A percentile compares a stretch with the other conserved stretches of the same genome.
phyloP scores from a whole-genome alignment of 1,140 invertebrate species.

The Zaprionus nigranus region DNA sequence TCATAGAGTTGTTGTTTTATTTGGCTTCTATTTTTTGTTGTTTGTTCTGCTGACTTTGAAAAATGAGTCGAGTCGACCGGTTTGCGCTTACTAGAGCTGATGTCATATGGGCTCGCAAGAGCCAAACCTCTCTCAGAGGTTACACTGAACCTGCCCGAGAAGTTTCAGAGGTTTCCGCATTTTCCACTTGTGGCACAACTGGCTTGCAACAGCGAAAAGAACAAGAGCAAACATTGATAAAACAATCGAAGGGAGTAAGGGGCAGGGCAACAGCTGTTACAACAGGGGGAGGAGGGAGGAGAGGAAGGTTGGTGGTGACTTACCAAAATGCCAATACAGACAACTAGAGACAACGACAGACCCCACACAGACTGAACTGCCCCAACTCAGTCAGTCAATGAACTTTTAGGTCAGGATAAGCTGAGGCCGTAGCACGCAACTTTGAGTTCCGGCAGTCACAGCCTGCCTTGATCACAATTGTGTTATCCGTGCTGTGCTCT shows the following conservation, averaged over 20 bases:
- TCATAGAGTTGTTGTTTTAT: constrained; percentile 27
- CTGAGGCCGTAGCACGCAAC: constrained; percentile 52
- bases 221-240: constrained; percentile 63
- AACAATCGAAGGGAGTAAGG: constrained; percentile 56
- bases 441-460: not conserved
- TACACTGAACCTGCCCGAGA: constrained; percentile 46
- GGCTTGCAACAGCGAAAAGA: constrained; percentile 13
- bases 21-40: constrained; percentile 48
- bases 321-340: constrained; percentile 63
- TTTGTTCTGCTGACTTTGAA: constrained; percentile 60
- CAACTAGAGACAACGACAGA: constrained; percentile 15
- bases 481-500: too few species aligned
- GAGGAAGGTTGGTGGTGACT: too few species aligned
- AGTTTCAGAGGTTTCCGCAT: constrained; percentile 39
- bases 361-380: constrained; percentile 44
- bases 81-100: constrained; percentile 70
- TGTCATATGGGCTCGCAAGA: constrained; percentile 55
- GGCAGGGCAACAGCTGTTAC: constrained; percentile 55
- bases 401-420: constrained; percentile 68
- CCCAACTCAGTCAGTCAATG: constrained; percentile 68
- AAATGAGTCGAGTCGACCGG: constrained; percentile 75
- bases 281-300: not conserved
- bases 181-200: constrained; percentile 48
- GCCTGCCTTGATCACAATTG: too few species aligned
- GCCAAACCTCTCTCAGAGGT: constrained; percentile 17